Percentiles rank a stretch among this genome's conserved stretches.
Conservation (phyloP, 2,797 vertebrate genomes). For the Tiaroga cobitis region DNA sequence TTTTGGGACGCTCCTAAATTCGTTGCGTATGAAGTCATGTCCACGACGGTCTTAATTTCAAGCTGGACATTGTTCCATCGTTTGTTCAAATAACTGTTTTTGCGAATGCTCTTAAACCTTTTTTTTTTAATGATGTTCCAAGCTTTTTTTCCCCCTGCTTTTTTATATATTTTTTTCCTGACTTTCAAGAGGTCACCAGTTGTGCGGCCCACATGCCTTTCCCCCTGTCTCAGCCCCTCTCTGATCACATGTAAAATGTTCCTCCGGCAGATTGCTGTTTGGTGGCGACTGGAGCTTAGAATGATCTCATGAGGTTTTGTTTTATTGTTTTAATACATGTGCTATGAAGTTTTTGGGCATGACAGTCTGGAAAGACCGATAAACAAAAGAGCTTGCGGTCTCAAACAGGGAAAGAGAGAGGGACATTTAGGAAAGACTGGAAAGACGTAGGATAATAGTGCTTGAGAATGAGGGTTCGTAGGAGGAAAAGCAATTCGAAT, state of each 20-base stretch:
- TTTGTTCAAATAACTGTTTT: conserved; percentile 47
- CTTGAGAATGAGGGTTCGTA: conserved; percentile 70
- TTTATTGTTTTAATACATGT: conserved; percentile 35
- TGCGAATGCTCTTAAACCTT: conserved; percentile 65
- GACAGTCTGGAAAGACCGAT: conserved; percentile 41
- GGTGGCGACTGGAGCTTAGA: neutral
- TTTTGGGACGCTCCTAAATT: conserved; percentile 74
- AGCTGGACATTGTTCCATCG: conserved; percentile 15
- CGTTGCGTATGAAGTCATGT: conserved; percentile 79
- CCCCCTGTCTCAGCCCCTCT: conserved; percentile 45
- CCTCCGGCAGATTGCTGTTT: conserved; percentile 23
- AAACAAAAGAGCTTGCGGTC: conserved; percentile 38
- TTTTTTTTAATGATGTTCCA: conserved; percentile 72
- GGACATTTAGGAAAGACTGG: conserved; percentile 16
- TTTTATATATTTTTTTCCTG: conserved; percentile 38
- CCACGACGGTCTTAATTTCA: conserved; percentile 65
- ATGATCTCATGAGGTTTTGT: conserved; percentile 40
- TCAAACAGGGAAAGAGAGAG: conserved; percentile 8
- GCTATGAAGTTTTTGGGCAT: conserved; percentile 26
- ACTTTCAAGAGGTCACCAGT: conserved; percentile 55
- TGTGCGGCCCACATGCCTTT: conserved; percentile 45
- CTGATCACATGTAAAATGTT: conserved; percentile 40
- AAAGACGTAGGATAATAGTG: conserved; percentile 8
- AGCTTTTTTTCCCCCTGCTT: conserved; percentile 18
- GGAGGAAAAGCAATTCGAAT: conserved; percentile 61